These are phyloP conservation scores for Steatocranus sp. DNA, from an alignment of 2,797 vertebrate genomes.

Conservation along the genomic window DNA sequence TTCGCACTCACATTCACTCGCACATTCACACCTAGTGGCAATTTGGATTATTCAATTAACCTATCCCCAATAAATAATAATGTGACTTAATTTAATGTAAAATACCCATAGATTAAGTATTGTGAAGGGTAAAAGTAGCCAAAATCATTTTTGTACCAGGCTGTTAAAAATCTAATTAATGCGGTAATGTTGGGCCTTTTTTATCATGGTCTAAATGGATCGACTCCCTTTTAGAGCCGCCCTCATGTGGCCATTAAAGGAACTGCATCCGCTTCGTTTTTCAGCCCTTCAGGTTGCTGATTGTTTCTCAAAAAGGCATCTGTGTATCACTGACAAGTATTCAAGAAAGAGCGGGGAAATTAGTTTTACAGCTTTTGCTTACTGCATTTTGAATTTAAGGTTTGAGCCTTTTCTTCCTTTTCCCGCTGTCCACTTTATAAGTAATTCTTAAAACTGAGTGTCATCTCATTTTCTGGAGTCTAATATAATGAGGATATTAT, in stretches of 20 bases:
- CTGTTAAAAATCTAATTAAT: background rate
- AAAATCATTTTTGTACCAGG: background rate
- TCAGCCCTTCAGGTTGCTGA: background rate
- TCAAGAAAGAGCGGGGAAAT: background rate
- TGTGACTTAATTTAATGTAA: background rate
- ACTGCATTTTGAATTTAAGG: background rate
- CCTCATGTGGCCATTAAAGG: fast-evolving
- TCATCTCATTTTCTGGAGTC: background rate
- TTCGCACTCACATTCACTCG: no score
- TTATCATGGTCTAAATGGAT: fast-evolving
- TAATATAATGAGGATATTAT: background rate
- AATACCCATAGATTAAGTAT: background rate
- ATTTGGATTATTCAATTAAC: no score
- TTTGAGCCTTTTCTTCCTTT: background rate
- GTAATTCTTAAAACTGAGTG: background rate
- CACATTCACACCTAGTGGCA: no score
- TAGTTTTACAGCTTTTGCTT: background rate
- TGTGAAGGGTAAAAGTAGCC: background rate
- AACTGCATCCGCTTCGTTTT: fast-evolving
- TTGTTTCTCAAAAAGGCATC: fast-evolving
- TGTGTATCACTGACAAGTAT: background rate
- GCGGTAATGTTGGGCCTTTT: background rate
- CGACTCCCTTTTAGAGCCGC: fast-evolving
- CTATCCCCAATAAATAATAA: background rate
- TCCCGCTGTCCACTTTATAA: background rate